Evolutionary conservation across 2,888 invertebrate species (phyloP), one percentile per base, ranked within the genome.

Genomic region (Elmis aenea): DNA sequence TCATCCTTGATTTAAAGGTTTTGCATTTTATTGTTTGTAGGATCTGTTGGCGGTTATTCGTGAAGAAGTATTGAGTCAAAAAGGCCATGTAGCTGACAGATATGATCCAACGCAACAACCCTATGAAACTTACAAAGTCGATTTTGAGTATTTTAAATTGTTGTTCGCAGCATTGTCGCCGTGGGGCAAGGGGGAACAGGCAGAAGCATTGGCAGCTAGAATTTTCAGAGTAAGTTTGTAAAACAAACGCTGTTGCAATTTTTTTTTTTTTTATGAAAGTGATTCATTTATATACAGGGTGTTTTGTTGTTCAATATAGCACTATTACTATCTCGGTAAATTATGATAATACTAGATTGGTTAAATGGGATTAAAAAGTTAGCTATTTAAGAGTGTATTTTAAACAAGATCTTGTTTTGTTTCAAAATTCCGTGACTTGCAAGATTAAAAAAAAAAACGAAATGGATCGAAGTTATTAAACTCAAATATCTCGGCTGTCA

Each of bases 61-160:
- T 55, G 89, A 90, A 64, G 90, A 91, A 61, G 72, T 87, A 36
- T 72, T 90, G 44, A 79, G 77, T 67, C 79, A 81, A 33, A 73
- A 81, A 61, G 73, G 77, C 50, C 71, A 78, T 25, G 73, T 79
- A 45, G 59, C 76, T 2, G 72, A 74, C 37, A 70, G 72, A 41
- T 79, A 81, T 52, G 88, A 88, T 66, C 79, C 85, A 0, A 16
- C 44, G 4, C 78, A 84, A 54, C 88, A 87, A 11, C 89, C 90
- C 0, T 89, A 89, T 59, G 91, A 92, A 61, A 79, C 80, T 0
- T 93, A 91, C 62, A 79, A 83, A 60, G 72, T 96, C 2, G 94
- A 96, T 69, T 94, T 83, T 66, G 85, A 89, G 46, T 84, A 92
- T 60, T 97, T 96, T 68, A 81, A 84, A 50, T 80, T 84, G 33